Conservation (phyloP, 2,113 vertebrate species). For the Larimichthys crocea region DNA sequence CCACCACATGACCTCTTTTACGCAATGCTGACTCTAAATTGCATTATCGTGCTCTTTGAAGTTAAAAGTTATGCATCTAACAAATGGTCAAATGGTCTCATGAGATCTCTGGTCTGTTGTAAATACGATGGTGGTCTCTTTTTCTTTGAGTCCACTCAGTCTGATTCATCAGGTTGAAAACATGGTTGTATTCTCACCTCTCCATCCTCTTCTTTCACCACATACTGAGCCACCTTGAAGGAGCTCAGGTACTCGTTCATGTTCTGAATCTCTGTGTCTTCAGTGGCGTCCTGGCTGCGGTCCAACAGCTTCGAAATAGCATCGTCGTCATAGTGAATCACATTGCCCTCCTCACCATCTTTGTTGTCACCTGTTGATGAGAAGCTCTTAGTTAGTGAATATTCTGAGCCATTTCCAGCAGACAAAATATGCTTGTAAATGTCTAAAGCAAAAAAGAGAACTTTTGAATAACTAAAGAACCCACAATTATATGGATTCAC, state of each 20-base stretch:
- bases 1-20: not conserved
- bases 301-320: slow-evolving; percentile 98
- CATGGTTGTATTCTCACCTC: slow-evolving; percentile 86
- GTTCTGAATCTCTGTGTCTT: slow-evolving; percentile 97
- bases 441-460: not conserved
- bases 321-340: slow-evolving; percentile 96
- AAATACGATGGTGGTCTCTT: not conserved
- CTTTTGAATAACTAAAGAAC: not conserved
- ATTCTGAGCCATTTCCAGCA: not conserved
- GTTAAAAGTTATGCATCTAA: not conserved
- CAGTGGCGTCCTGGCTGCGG: slow-evolving; percentile 94
- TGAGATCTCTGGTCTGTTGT: not conserved
- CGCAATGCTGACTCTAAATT: not conserved
- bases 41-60: not conserved
- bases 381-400: not conserved
- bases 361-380: slow-evolving; percentile 90
- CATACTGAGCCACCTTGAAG: slow-evolving; percentile 99
- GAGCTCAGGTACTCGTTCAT: slow-evolving; percentile 99
- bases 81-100: not conserved
- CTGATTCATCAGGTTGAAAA: not conserved
- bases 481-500: not conserved
- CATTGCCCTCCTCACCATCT: slow-evolving; percentile 95
- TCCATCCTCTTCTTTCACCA: slow-evolving; percentile 97
- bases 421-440: not conserved
- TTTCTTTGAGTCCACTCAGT: not conserved